These are phyloP conservation scores for Gyps fulvus DNA, from an alignment of 2,113 vertebrate species.

Conservation along the genomic window DNA sequence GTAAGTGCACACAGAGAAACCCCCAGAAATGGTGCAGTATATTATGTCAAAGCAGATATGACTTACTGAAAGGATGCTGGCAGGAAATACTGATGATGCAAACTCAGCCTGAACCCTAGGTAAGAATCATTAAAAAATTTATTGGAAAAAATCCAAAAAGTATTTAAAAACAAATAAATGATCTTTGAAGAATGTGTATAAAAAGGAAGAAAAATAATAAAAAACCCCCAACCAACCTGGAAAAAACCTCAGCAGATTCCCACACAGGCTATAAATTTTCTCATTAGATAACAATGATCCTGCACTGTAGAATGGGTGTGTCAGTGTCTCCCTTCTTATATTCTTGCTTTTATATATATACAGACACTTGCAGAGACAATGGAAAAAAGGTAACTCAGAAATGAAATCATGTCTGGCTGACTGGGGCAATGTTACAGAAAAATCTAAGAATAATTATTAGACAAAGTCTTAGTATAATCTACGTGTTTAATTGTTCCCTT, in stretches of 20 bases:
- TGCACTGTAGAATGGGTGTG: neutral
- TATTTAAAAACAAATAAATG: neutral
- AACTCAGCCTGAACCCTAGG: neutral
- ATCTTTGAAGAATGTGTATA: neutral
- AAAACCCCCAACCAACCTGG: neutral
- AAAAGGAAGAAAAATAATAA: neutral
- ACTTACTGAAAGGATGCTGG: neutral
- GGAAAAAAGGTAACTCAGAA: neutral
- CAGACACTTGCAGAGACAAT: neutral
- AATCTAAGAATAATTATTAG: neutral
- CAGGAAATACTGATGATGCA: neutral
- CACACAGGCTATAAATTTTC: neutral
- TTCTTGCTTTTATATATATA: neutral
- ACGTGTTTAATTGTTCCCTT: neutral
- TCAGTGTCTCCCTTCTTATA: neutral
- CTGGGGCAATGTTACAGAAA: neutral
- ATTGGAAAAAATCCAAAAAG: neutral
- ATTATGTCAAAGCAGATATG: neutral
- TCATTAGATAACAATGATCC: neutral
- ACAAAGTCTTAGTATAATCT: neutral
- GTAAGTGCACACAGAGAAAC: neutral
- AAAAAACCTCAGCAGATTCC: neutral
- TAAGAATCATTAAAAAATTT: neutral
- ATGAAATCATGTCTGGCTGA: neutral
- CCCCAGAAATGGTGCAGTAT: neutral